Evolutionary conservation across 2,888 invertebrate species (phyloP).

Genomic region (Apamea anceps): DNA sequence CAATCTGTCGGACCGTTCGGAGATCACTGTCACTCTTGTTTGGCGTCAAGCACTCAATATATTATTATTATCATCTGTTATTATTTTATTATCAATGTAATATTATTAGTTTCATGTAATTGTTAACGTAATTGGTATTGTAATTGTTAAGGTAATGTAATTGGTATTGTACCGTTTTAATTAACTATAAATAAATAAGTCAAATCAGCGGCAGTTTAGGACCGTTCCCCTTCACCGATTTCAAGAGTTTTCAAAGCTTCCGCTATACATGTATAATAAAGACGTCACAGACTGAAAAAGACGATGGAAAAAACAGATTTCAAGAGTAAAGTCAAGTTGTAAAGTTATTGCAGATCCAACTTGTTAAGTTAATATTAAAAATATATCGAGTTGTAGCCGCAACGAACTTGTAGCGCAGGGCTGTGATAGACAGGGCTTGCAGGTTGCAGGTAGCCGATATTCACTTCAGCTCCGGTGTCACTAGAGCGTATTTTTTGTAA

Average conservation of each 20-base stretch:
- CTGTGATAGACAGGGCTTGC: neutral
- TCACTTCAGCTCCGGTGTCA: neutral
- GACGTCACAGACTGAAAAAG: neutral
- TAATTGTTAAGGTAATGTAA: too few species aligned
- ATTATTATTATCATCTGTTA: neutral
- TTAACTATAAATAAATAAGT: neutral
- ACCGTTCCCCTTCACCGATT: neutral
- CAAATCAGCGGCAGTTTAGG: neutral
- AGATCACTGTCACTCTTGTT: neutral
- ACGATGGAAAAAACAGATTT: neutral
- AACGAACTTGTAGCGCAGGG: neutral
- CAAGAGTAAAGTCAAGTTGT: neutral
- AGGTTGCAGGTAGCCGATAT: constrained; percentile 27
- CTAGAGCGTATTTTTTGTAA: constrained; percentile 23
- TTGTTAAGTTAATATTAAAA: neutral
- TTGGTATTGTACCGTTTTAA: neutral
- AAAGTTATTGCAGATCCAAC: neutral
- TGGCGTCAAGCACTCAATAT: too few species aligned
- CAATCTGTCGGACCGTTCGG: neutral
- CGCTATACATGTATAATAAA: neutral
- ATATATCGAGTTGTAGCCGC: neutral
- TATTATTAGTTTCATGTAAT: too few species aligned
- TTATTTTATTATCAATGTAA: too few species aligned
- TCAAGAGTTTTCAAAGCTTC: constrained; percentile 13
- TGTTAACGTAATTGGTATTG: too few species aligned